Conservation (phyloP, 2,888 invertebrate genomes). For the Archips crataeganus region DNA sequence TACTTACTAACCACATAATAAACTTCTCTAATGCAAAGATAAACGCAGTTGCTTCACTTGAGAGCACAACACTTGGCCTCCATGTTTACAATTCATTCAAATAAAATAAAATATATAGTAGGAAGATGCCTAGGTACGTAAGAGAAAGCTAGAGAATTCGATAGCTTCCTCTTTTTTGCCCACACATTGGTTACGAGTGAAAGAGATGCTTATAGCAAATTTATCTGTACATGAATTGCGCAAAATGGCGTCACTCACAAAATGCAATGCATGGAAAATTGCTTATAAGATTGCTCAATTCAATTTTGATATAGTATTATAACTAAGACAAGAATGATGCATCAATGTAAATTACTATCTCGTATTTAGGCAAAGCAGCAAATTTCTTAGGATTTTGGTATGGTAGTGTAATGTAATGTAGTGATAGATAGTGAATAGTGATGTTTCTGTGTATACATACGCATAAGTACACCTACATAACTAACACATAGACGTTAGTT, state of each 20-base stretch:
- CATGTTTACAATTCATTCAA: conserved; percentile 85
- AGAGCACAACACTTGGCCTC: conserved; percentile 75
- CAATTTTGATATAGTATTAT: not conserved
- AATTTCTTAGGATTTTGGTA: not conserved
- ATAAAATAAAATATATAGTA: conserved; percentile 63
- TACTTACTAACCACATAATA: conserved; percentile 61
- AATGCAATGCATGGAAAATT: conserved; percentile 43
- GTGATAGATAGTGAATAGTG: too few species aligned
- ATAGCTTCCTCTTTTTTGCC: conserved; percentile 66
- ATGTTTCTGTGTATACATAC: not conserved
- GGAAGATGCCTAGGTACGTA: conserved; percentile 54
- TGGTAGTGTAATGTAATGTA: not conserved
- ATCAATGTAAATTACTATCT: not conserved
- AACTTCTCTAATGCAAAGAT: conserved; percentile 51
- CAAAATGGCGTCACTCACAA: conserved; percentile 77
- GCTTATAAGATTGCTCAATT: not conserved
- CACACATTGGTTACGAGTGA: conserved; percentile 54
- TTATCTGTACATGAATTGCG: conserved; percentile 58
- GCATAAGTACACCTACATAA: too few species aligned
- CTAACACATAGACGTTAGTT: too few species aligned
- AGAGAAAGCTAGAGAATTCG: conserved; percentile 75
- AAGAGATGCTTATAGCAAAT: conserved; percentile 62
- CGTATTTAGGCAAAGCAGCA: not conserved
- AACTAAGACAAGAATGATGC: not conserved
- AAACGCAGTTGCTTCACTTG: conserved; percentile 61